phyloP scores from a whole-genome alignment of 2,113 vertebrate genomes.

The Mohoua ochrocephala region DNA sequence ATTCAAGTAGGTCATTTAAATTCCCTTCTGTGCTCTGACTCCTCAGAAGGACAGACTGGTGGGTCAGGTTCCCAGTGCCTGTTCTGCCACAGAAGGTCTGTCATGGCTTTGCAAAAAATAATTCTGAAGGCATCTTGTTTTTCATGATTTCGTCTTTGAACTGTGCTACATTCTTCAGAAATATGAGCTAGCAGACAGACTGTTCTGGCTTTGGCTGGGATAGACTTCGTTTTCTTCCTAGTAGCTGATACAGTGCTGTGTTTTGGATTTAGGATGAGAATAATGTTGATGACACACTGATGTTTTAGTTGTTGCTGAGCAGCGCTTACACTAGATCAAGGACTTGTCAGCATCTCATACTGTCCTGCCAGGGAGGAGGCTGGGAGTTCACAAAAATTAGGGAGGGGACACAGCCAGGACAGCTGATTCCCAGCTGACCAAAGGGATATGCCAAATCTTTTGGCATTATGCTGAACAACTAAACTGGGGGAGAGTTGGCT shows the following conservation, averaged over 20 bases:
- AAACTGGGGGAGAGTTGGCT: background rate
- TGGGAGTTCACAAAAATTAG: background rate
- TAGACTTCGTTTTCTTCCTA: background rate
- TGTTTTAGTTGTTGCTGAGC: background rate
- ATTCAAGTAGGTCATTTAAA: background rate
- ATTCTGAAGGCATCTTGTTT: background rate
- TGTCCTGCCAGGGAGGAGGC: background rate
- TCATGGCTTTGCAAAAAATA: background rate
- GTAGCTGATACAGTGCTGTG: background rate
- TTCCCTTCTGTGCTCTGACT: background rate
- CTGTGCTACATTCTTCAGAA: background rate
- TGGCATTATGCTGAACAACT: background rate
- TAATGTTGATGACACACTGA: background rate
- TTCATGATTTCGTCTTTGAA: background rate
- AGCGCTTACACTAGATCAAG: background rate
- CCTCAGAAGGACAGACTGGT: background rate
- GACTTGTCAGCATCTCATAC: background rate
- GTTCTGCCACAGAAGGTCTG: background rate
- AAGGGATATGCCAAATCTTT: background rate
- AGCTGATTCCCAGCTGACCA: background rate
- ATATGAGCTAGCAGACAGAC: background rate
- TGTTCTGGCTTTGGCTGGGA: background rate
- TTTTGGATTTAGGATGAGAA: background rate
- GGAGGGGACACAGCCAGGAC: background rate
- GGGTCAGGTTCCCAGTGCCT: background rate